These are phyloP conservation scores for Chitala chitala DNA, from an alignment of 2,113 vertebrate genomes.

Conservation along the genomic window DNA sequence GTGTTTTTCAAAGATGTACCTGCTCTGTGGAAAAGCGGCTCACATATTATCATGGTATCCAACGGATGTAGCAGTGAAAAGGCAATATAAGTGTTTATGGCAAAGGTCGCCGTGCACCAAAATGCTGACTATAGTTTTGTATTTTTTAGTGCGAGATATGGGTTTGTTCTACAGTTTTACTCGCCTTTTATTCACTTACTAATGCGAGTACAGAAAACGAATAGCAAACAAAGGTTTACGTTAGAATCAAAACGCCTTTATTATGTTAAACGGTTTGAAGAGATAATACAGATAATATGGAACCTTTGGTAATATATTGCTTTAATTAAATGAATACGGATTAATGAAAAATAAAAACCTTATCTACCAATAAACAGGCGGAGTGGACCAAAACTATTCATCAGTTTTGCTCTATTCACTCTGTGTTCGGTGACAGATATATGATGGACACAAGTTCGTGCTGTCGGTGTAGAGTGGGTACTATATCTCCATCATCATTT, in stretches of 20 bases:
- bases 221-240: constrained; percentile 50
- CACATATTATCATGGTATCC: too few relatives aligned
- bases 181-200: constrained; percentile 42
- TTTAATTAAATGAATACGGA: constrained; percentile 69
- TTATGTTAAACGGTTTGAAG: constrained; percentile 63
- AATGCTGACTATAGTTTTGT: too few relatives aligned
- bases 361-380: constrained; percentile 51
- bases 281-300: constrained; percentile 56
- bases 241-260: constrained; percentile 52
- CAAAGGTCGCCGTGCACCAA: too few relatives aligned
- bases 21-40: too few relatives aligned
- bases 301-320: constrained; percentile 61
- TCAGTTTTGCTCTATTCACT: constrained; percentile 36
- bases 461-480: neutral
- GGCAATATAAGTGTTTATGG: too few relatives aligned
- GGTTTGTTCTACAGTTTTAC: too few relatives aligned
- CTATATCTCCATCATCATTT: constrained; percentile 12
- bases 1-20: too few relatives aligned
- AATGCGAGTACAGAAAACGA: constrained; percentile 39
- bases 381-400: constrained; percentile 47
- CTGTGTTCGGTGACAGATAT: constrained; percentile 45
- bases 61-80: too few relatives aligned
- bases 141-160: too few relatives aligned
- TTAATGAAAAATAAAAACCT: constrained; percentile 47
- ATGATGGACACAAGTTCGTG: constrained; percentile 40